Percentiles rank a stretch among this genome's conserved stretches.
Evolutionary conservation across 2,888 invertebrate genomes (phyloP).

Genomic region (Sisyra terminalis): DNA sequence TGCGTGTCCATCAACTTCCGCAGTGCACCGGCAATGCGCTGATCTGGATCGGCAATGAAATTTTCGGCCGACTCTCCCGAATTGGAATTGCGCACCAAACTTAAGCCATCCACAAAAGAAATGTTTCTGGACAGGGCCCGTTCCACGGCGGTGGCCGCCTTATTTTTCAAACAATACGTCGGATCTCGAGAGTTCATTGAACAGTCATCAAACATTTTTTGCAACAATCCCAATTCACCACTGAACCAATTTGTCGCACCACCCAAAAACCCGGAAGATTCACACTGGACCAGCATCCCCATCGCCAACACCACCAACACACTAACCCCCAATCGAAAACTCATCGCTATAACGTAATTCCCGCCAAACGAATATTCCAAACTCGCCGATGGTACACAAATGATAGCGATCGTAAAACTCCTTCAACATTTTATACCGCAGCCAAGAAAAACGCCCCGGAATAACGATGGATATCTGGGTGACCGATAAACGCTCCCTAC

Average conservation of each 20-base stretch:
- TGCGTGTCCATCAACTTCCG: constrained; percentile 46
- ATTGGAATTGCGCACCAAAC: constrained; percentile 10
- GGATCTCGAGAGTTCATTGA: constrained; percentile 1
- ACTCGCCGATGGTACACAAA: no score
- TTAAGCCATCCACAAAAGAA: constrained; percentile 20
- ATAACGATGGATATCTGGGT: constrained; percentile 2
- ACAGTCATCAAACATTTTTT: constrained; percentile 8
- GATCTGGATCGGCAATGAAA: constrained; percentile 10
- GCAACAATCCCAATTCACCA: constrained; percentile 5
- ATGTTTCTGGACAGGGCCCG: constrained; percentile 20
- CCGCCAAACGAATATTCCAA: no score
- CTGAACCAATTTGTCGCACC: constrained; percentile 5
- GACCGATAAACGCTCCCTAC: constrained; percentile 1
- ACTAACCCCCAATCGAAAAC: not conserved
- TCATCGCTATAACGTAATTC: not conserved
- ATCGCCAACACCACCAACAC: not conserved
- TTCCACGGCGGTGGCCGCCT: constrained; percentile 21
- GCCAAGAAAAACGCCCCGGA: no score
- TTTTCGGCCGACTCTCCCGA: constrained; percentile 9
- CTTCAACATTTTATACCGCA: no score
- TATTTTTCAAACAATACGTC: constrained; percentile 20
- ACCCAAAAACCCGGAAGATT: not conserved
- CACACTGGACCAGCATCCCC: not conserved
- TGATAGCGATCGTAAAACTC: no score
- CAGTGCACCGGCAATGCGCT: constrained; percentile 32